Evolutionary conservation across 2,888 invertebrate species (phyloP).

Genomic region (Endotricha flammealis): DNA sequence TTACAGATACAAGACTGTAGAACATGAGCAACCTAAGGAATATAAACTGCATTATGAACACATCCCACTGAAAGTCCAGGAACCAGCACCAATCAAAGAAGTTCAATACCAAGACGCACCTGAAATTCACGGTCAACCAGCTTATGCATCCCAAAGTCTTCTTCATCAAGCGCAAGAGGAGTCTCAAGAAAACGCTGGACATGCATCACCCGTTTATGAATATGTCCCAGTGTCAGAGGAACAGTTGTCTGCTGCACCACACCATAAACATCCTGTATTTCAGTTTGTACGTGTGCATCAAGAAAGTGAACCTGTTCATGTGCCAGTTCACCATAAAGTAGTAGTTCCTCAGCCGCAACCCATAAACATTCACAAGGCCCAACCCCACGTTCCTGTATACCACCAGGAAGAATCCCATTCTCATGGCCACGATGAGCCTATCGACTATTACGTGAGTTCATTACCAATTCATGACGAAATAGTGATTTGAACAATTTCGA

Average conservation of each 20-base stretch:
- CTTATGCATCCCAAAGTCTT: slow-evolving; percentile 47
- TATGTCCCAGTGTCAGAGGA: slow-evolving; percentile 37
- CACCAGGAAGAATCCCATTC: slow-evolving; percentile 33
- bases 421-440: slow-evolving; percentile 52
- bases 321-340: slow-evolving; percentile 23
- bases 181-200: slow-evolving; percentile 40
- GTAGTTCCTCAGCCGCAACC: slow-evolving; percentile 24
- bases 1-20: background rate
- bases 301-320: slow-evolving; percentile 30
- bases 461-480: slow-evolving; percentile 22
- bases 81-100: slow-evolving; percentile 42
- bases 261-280: slow-evolving; percentile 24
- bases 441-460: slow-evolving; percentile 70
- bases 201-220: slow-evolving; percentile 46
- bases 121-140: slow-evolving; percentile 31
- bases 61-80: slow-evolving; percentile 29
- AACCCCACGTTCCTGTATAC: slow-evolving; percentile 28
- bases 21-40: slow-evolving; percentile 37
- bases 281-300: slow-evolving; percentile 32
- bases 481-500: slow-evolving; percentile 31
- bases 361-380: slow-evolving; percentile 27
- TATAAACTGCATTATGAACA: slow-evolving; percentile 43
- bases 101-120: slow-evolving; percentile 29
- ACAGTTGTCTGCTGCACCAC: slow-evolving; percentile 18
- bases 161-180: slow-evolving; percentile 44